Base-by-base conservation (phyloP, 2,113 vertebrate genomes). In the Hypanus sabinus region DNA sequence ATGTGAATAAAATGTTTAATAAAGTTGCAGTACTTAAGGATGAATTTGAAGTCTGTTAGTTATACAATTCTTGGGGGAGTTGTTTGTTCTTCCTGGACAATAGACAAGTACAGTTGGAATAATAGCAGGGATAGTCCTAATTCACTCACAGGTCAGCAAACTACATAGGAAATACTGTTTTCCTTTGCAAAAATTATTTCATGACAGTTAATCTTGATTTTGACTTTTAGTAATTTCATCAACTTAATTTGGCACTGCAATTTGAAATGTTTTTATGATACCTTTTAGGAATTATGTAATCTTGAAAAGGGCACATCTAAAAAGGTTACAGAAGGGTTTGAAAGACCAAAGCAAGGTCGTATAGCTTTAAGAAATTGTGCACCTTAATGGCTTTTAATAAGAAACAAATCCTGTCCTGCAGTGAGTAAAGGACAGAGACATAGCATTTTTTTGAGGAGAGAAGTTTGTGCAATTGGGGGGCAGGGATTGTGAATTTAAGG, bases 331-430 rank as follows among this genome's bases (percentile, higher is more conserved):
- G 11, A 5, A n/a, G n/a, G 30, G 16, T 65, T 57, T 65, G 57
- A 88, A 62, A 7, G 85, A 88, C 0, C 24, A 87, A 60, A 27
- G 83, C 83, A 87, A 83, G 57, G 5, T 14, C 0, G 57, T 62
- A n/a, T n/a, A 7, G 85, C 60, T 65, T 88, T 65, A 88, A 30
- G 27, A 88, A 62, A 65, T 33, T 11, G 4, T 88, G 18, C 57
- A 62, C 57, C 57, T 88, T 88, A 88, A 71, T 71, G 70, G 20
- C 85, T 30, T 88, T 88, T 88, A 62, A 88, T 62, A 27, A 88
- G 57, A 18, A 88, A 88, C 85, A 30, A 60, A 30, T 62, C 85
- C 57, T 6, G 65, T 11, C 27, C 85, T 65, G 60, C 12, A 65
- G 6, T 46, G 27, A 57, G n/a, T 30, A 65, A 65, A 62, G n/a